Base-by-base conservation (phyloP, 2,113 vertebrate species). In the Indri indri region DNA sequence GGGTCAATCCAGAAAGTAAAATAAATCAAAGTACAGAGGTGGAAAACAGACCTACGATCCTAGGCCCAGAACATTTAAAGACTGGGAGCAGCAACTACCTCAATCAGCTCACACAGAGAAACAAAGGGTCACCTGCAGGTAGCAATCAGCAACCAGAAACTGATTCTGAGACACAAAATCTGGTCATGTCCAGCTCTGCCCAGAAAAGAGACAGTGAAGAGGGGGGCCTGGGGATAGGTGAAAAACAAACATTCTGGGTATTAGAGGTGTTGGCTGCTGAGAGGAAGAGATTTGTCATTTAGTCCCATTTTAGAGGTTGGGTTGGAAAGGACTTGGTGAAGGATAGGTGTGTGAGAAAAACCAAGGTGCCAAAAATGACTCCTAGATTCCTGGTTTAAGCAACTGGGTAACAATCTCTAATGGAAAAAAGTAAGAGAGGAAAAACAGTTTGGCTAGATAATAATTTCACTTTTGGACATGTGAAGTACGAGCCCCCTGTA, bases 381-480 rank as follows among this genome's bases (percentile, higher is more conserved):
- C n/a, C 59, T 23, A 52, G 65, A 23, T 65, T 54, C 61, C 79
- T 1, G 0, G 32, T n/a, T 54, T 96, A 90, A 96, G 52, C 40
- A 88, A 83, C 0, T 57, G 40, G 23, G 32, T 52, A 27, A 3
- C 47, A 73, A 37, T 89, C 91, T 74, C 54, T 82, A 27, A 52
- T 79, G 37, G 37, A 37, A 34, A 91, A 89, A 65, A 80, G 14
- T 30, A 12, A 66, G 40, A 32, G 45, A 22, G 42, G 27, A 23
- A n/a, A n/a, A 71, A 34, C 22, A 80, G 40, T 86, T 63, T 30
- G 74, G 65, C 65, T 84, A 13, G 32, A 66, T 76, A 84, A 94
- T 90, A 84, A 94, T 90, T 97, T 90, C 66, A 90, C 45, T 59
- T 89, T 77, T 63, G 52, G 59, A 81, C 52, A 95, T 66, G 32